Percentiles rank a stretch among this genome's conserved stretches.
Evolutionary conservation across 1,140 invertebrate species (phyloP).

Genomic region (Drosophila nigrodunni): DNA sequence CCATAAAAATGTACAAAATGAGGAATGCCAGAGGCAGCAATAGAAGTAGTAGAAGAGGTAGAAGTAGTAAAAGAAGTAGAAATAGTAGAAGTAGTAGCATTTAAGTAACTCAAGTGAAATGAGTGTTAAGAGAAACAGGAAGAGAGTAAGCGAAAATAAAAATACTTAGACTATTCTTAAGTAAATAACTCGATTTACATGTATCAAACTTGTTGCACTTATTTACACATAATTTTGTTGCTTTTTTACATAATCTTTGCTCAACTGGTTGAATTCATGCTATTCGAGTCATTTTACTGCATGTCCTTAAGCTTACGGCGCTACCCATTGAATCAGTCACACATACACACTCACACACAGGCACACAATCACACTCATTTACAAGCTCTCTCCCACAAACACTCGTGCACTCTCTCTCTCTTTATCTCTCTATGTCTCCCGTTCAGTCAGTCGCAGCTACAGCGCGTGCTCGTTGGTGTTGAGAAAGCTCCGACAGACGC

Average conservation of each 20-base stretch:
- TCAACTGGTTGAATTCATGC: slow-evolving; percentile 1
- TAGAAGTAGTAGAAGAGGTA: slow-evolving; percentile 7
- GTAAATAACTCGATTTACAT: slow-evolving; percentile 3
- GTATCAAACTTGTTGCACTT: slow-evolving; percentile 8
- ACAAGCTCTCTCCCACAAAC: slow-evolving; percentile 8
- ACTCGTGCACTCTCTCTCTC: slow-evolving; percentile 13
- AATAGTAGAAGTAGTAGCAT: background rate
- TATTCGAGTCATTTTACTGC: background rate
- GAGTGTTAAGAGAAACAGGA: background rate
- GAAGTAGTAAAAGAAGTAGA: slow-evolving; percentile 5
- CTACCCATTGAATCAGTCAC: slow-evolving; percentile 5
- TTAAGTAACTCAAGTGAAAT: background rate
- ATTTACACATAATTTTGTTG: background rate
- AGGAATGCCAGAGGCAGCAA: slow-evolving; percentile 42
- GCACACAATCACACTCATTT: background rate
- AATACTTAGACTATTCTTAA: slow-evolving; percentile 18
- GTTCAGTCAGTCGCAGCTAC: slow-evolving; percentile 50
- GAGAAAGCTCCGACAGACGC: slow-evolving; percentile 87
- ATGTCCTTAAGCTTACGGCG: slow-evolving; percentile 5
- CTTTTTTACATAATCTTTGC: background rate
- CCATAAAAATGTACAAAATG: slow-evolving; percentile 63
- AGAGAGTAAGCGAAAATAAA: background rate
- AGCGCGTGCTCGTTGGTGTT: slow-evolving; percentile 86
- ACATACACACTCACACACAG: background rate
- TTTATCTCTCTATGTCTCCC: slow-evolving; percentile 8